phyloP scores from a whole-genome alignment of 2,797 vertebrate species.

The Pantherophis vulpinus region DNA sequence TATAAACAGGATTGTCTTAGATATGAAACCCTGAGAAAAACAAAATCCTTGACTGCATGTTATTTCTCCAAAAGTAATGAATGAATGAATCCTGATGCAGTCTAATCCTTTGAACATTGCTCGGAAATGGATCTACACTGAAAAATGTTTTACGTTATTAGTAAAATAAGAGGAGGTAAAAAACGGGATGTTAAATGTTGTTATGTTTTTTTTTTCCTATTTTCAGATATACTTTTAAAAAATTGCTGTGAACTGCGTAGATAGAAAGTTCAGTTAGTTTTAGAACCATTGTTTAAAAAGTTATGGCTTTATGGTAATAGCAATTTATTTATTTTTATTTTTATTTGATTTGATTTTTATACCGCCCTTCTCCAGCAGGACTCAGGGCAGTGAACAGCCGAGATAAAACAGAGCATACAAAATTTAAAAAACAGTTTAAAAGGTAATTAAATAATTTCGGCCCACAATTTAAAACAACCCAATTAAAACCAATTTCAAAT shows the following conservation, averaged over 20 bases:
- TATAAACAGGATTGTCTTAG: not conserved
- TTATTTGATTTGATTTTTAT: too few species aligned
- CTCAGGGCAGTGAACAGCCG: too few species aligned
- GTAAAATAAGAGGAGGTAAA: not conserved
- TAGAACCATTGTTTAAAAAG: not conserved
- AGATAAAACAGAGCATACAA: too few species aligned
- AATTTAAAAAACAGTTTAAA: too few species aligned
- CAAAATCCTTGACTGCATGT: not conserved
- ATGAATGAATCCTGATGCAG: too few species aligned
- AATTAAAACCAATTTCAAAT: too few species aligned
- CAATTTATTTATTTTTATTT: too few species aligned
- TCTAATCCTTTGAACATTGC: not conserved
- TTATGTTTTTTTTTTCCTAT: not conserved
- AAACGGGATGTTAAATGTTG: not conserved
- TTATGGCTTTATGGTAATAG: not conserved
- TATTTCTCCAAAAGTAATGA: not conserved
- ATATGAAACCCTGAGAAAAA: not conserved
- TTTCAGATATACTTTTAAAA: not conserved
- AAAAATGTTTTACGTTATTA: not conserved
- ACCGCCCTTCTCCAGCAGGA: too few species aligned
- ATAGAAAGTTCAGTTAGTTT: not conserved
- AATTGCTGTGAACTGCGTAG: not conserved
- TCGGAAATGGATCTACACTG: not conserved
- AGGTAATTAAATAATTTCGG: too few species aligned
- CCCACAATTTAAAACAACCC: too few species aligned